A percentile compares a stretch with the other conserved stretches of the same genome.
Evolutionary conservation across 2,888 invertebrate genomes (phyloP).

Genomic region (Bimastos eiseni): DNA sequence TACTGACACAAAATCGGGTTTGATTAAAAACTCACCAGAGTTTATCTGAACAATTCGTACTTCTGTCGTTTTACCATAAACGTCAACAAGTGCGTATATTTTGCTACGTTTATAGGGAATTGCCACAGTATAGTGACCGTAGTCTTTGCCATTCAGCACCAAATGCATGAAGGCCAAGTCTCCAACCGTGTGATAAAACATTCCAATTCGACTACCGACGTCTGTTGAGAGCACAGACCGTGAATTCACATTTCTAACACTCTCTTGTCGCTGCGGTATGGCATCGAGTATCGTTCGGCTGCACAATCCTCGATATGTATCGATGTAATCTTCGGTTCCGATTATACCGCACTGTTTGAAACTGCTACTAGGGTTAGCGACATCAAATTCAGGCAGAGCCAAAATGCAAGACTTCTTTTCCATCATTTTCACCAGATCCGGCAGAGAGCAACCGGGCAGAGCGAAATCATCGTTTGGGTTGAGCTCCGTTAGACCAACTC

Average conservation of each 20-base stretch:
- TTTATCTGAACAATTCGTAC: conserved; percentile 79
- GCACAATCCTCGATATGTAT: not conserved
- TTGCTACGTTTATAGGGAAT: conserved; percentile 84
- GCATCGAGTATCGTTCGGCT: not conserved
- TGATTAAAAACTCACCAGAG: conserved; percentile 52
- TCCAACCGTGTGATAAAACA: conserved; percentile 76
- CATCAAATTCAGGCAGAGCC: conserved; percentile 78
- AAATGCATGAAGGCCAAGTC: conserved; percentile 87
- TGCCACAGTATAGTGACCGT: conserved; percentile 82
- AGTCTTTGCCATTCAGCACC: conserved; percentile 92
- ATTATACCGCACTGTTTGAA: not conserved
- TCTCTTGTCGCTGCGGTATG: not conserved
- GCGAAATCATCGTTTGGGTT: conserved; percentile 69
- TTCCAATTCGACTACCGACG: conserved; percentile 84
- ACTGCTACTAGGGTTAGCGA: conserved; percentile 38
- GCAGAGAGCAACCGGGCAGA: conserved; percentile 87
- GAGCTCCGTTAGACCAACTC: conserved; percentile 82
- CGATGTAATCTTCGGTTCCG: not conserved
- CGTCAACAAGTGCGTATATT: conserved; percentile 89
- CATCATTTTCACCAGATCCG: conserved; percentile 83
- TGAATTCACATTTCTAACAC: not conserved
- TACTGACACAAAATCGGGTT: not conserved
- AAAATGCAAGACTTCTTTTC: conserved; percentile 81
- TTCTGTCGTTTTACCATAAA: conserved; percentile 95
- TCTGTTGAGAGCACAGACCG: conserved; percentile 77